These are phyloP conservation scores for Drosophila rufa DNA, from an alignment of 1,140 invertebrate genomes.

Conservation along the genomic window DNA sequence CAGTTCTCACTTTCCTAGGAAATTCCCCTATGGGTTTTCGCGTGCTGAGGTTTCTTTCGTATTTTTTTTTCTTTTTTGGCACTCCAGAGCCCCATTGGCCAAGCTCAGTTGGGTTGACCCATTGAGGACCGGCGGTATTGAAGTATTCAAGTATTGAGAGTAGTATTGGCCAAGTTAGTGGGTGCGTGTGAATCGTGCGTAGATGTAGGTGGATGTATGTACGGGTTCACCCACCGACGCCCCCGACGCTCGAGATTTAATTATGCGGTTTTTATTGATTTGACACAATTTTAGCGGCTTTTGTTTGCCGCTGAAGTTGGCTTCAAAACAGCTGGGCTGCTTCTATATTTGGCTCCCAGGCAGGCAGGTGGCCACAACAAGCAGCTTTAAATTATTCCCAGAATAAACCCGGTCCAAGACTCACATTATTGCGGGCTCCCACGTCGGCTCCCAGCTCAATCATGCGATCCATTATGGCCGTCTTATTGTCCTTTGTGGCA, in stretches of 20 bases:
- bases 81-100: constrained; percentile 50
- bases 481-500: constrained; percentile 96
- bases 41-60: constrained; percentile 9
- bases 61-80: background rate
- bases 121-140: constrained; percentile 29
- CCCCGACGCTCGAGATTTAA: constrained; percentile 73
- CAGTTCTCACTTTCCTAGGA: constrained; percentile 14
- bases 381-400: constrained; percentile 42
- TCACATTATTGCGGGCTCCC: constrained; percentile 94
- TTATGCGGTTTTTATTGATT: constrained; percentile 84
- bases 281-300: constrained; percentile 81
- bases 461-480: constrained; percentile 94
- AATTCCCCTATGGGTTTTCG: constrained; percentile 40
- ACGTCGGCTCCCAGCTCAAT: constrained; percentile 97
- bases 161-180: background rate
- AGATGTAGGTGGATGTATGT: constrained; percentile 22
- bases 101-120: constrained; percentile 72
- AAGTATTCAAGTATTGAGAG: constrained; percentile 24
- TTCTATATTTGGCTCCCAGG: constrained; percentile 38
- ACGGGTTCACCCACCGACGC: constrained; percentile 42
- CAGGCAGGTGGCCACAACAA: background rate
- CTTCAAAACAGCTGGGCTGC: constrained; percentile 40
- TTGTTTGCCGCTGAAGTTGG: constrained; percentile 22
- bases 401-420: constrained; percentile 83
- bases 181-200: constrained; percentile 58